These are phyloP conservation scores for Sylvilagus bachmani DNA, from an alignment of 2,113 vertebrate genomes.

Conservation along the genomic window DNA sequence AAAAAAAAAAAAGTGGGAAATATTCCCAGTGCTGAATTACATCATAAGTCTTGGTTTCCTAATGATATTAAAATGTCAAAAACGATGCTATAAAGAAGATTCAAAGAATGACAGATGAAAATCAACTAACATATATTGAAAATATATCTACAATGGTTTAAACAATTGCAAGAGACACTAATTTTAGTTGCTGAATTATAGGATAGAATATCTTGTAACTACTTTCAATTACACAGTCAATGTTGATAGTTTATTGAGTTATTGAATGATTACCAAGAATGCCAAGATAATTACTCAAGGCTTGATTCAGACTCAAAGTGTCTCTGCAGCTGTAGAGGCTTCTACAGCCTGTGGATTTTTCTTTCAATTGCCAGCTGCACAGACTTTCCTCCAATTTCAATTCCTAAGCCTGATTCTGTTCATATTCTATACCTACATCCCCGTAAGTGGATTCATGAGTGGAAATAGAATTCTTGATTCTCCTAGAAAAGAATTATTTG, in stretches of 20 bases:
- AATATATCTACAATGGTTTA: conserved; percentile 44
- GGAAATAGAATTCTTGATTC: neutral
- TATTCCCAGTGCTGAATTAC: neutral
- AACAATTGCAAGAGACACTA: neutral
- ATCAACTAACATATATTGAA: neutral
- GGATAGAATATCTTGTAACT: neutral
- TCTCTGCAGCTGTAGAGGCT: neutral
- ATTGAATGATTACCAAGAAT: conserved; percentile 45
- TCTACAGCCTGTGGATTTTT: neutral
- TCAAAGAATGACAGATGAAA: neutral
- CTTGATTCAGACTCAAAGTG: conserved; percentile 28
- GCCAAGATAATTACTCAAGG: conserved; percentile 19
- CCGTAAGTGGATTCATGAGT: neutral
- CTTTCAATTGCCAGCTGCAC: neutral
- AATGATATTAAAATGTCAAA: conserved; percentile 23
- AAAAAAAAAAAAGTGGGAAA: neutral
- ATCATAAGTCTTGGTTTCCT: neutral
- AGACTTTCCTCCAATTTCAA: neutral
- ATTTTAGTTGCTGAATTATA: conserved; percentile 52
- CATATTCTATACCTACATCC: neutral
- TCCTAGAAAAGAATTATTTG: neutral
- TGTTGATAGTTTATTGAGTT: conserved; percentile 50
- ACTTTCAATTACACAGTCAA: conserved; percentile 50
- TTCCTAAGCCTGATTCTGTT: neutral
- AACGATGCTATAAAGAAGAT: conserved; percentile 28